Evolutionary conservation across 2,797 vertebrate genomes (phyloP).

Genomic region (Trachurus trachurus): DNA sequence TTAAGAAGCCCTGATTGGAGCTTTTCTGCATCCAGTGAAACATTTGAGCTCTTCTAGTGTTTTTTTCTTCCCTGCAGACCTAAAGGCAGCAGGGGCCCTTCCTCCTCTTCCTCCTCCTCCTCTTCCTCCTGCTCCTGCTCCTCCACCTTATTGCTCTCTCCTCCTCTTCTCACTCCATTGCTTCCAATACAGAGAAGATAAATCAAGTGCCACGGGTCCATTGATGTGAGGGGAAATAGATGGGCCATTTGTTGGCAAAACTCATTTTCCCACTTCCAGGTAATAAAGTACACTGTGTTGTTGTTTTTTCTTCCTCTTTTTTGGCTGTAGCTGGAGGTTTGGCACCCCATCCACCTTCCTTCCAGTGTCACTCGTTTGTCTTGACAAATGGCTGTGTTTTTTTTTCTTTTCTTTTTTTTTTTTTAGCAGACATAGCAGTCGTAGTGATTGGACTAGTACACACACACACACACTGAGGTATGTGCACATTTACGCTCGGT

Average conservation of each 20-base stretch:
- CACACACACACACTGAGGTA: not conserved
- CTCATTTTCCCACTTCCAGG: slow-evolving; percentile 80
- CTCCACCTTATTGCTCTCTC: slow-evolving; percentile 23
- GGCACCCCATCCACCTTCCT: slow-evolving; percentile 37
- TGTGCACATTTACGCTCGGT: not conserved
- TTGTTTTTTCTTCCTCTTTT: slow-evolving; percentile 25
- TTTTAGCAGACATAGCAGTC: slow-evolving; percentile 42
- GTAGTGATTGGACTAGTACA: slow-evolving; percentile 34
- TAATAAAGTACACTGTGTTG: slow-evolving; percentile 78
- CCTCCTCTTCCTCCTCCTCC: not conserved
- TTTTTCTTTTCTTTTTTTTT: too few relatives aligned
- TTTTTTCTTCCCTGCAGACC: slow-evolving; percentile 10
- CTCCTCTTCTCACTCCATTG: slow-evolving; percentile 65
- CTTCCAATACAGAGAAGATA: slow-evolving; percentile 74
- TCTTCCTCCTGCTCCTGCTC: too few relatives aligned
- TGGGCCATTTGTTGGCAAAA: slow-evolving; percentile 81
- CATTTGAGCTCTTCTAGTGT: slow-evolving; percentile 9
- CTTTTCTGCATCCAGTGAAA: slow-evolving; percentile 8
- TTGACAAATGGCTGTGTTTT: slow-evolving; percentile 74
- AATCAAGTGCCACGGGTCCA: slow-evolving; percentile 77
- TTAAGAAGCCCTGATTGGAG: not conserved
- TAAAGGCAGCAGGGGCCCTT: slow-evolving; percentile 46
- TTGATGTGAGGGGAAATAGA: slow-evolving; percentile 80
- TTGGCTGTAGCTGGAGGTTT: slow-evolving; percentile 64
- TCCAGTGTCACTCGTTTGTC: slow-evolving; percentile 67